These are phyloP conservation scores for Patella vulgata DNA, from an alignment of 1,140 invertebrate species.

Conservation along the genomic window DNA sequence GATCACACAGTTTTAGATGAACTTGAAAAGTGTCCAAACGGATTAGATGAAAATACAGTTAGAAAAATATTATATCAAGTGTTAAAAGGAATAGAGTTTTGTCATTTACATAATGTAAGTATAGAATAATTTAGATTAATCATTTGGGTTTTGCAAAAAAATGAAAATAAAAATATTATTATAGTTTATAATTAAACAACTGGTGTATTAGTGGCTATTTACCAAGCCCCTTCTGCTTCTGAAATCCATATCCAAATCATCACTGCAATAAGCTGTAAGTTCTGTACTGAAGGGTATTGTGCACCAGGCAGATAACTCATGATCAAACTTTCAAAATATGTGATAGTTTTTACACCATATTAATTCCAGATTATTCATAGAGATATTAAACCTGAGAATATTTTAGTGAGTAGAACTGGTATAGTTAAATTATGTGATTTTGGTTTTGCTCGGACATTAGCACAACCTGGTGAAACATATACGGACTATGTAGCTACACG, in stretches of 20 bases:
- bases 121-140: constrained; percentile 2
- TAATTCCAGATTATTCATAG: constrained; percentile 83
- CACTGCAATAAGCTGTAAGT: too few relatives aligned
- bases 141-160: neutral
- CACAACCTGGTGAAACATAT: constrained; percentile 90
- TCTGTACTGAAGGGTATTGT: too few relatives aligned
- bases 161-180: constrained; percentile 2
- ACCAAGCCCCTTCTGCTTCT: too few relatives aligned
- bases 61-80: constrained; percentile 85
- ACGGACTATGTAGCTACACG: constrained; percentile 99
- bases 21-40: constrained; percentile 76
- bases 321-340: too few relatives aligned
- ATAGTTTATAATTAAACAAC: neutral
- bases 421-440: constrained; percentile 91
- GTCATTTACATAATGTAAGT: constrained; percentile 85
- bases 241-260: too few relatives aligned
- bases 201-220: too few relatives aligned
- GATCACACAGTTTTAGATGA: constrained; percentile 88
- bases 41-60: constrained; percentile 77
- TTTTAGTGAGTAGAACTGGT: constrained; percentile 81
- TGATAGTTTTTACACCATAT: too few relatives aligned
- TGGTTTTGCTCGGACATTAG: constrained; percentile 79
- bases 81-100: constrained; percentile 84
- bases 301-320: too few relatives aligned
- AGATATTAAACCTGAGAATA: constrained; percentile 92